These are phyloP conservation scores for Margarornis squamiger DNA, from an alignment of 2,797 vertebrate genomes.

Conservation along the genomic window DNA sequence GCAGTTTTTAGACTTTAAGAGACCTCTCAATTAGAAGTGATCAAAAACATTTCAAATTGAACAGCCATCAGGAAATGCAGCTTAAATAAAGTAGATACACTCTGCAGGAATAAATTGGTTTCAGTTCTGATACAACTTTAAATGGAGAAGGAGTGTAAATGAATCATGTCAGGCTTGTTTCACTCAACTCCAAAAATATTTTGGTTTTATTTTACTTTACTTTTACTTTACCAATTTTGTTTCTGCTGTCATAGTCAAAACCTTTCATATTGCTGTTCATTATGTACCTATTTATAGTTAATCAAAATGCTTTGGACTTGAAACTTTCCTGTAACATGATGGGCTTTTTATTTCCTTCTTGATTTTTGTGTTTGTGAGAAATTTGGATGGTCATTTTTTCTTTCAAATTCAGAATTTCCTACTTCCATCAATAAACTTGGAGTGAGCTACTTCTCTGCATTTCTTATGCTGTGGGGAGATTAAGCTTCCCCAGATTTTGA, in stretches of 20 bases:
- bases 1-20: not conserved
- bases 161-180: not conserved
- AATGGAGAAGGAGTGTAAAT: not conserved
- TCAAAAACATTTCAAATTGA: constrained; percentile 18
- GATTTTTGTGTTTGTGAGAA: not conserved
- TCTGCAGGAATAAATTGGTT: not conserved
- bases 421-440: not conserved
- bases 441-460: accelerated
- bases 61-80: not conserved
- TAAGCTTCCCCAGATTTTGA: not conserved
- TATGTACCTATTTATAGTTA: not conserved
- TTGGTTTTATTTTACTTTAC: not conserved
- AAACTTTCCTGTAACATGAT: not conserved
- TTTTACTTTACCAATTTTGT: not conserved
- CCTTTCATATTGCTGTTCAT: not conserved
- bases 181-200: constrained; percentile 3
- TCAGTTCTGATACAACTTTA: constrained; percentile 8
- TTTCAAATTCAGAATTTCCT: not conserved
- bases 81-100: constrained; percentile 4
- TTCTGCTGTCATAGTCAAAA: not conserved
- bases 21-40: not conserved
- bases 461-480: not conserved
- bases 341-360: not conserved
- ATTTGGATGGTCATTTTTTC: not conserved
- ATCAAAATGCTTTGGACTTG: not conserved